Base-by-base conservation (phyloP, 2,797 vertebrate species). In the Garrulus glandarius region DNA sequence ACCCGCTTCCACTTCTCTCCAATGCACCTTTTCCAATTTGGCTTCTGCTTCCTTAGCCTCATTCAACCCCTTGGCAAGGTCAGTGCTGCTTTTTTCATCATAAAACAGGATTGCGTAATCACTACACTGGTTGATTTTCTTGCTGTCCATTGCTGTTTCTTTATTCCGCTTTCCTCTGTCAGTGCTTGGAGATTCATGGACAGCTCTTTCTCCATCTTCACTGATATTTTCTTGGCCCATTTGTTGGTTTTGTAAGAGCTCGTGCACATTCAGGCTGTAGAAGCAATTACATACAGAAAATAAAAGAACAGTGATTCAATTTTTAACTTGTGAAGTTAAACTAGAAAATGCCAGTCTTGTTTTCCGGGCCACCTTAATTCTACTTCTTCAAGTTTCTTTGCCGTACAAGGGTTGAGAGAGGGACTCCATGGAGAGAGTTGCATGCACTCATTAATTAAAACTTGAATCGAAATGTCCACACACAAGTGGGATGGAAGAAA, bases 391-490 rank as follows among this genome's bases (percentile, higher is more conserved):
- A 67, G 56, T 72, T 92, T 69, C 83, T 88, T 89, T 94, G 74
- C 75, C 92, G 60, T 91, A 44, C 49, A 74, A 27, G 22, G 49
- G 64, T 41, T 82, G 85, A 94, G 77, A 67, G 64, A 91, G 49
- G 41, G 67, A 88, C 77, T 67, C 34, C 65, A 43, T 83, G 83
- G 92, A 93, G 88, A 89, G 41, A 91, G 46, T 61, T 91, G 26
- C 41, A 68, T 50, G 70, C 27, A 69, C 27, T 92, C 26, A 50
- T 84, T 87, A 93, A 95, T 95, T 96, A 93, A 80, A 90, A 70
- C 65, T 93, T 84, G 78, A 96, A 84, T 95, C 1, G 16, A 75
- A 96, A 90, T 64, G 67, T 95, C 89, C 80, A 84, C 80, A 90
- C 93, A 71, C n/a, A 84, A 90, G 49, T 79, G 36, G 34, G 56